Evolutionary conservation across 1,140 invertebrate species (phyloP).

Genomic region (Drosophila dunni): DNA sequence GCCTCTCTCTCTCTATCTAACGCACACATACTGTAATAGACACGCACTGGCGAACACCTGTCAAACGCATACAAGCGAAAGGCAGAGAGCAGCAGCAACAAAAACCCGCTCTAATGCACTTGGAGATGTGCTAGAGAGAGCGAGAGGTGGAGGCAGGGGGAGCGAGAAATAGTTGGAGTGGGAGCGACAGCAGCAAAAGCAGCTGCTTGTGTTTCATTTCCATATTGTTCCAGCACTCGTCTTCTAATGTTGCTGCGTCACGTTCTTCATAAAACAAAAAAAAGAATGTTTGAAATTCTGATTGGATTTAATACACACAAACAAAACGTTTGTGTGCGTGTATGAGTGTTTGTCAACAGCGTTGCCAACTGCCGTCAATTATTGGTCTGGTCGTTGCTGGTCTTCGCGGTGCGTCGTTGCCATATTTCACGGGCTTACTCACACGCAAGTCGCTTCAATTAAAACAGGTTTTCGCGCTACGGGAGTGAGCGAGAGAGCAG

Average conservation of each 20-base stretch:
- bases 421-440: constrained; percentile 68
- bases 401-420: constrained; percentile 63
- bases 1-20: constrained; percentile 28
- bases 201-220: constrained; percentile 62
- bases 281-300: constrained; percentile 75
- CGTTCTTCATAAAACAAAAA: constrained; percentile 56
- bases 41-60: constrained; percentile 72
- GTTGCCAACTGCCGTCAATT: constrained; percentile 56
- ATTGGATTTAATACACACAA: constrained; percentile 43
- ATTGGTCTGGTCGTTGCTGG: constrained; percentile 36
- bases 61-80: constrained; percentile 47
- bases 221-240: constrained; percentile 49
- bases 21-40: constrained; percentile 25
- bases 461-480: constrained; percentile 64
- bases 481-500: constrained; percentile 2
- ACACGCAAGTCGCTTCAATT: constrained; percentile 67
- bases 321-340: background rate
- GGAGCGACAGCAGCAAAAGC: constrained; percentile 16
- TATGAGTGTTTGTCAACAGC: constrained; percentile 21
- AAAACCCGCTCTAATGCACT: constrained; percentile 56
- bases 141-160: background rate
- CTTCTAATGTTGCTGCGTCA: constrained; percentile 62
- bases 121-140: background rate
- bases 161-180: background rate
- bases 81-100: constrained; percentile 2